phyloP scores from a whole-genome alignment of 2,113 vertebrate species.

The Sinocyclocheilus grahami region DNA sequence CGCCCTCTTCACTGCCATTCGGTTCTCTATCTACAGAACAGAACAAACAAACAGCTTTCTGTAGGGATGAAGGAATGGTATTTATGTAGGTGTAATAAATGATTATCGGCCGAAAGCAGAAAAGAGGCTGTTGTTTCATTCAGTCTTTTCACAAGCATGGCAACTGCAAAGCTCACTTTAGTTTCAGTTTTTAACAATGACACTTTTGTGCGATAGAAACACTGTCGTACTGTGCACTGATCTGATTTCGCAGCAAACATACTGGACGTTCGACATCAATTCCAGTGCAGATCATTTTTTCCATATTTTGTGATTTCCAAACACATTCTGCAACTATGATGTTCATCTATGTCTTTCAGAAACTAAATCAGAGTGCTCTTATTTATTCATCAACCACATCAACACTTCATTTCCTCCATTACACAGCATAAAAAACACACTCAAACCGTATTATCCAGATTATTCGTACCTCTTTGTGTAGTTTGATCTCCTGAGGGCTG shows the following conservation, averaged over 20 bases:
- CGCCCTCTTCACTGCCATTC: conserved; percentile 94
- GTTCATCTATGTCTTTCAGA: too few relatives aligned
- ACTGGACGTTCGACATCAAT: neutral
- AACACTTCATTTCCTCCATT: neutral
- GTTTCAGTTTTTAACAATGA: conserved; percentile 20
- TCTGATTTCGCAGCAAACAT: neutral
- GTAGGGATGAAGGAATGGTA: neutral
- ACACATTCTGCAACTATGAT: too few relatives aligned
- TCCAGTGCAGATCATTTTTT: neutral
- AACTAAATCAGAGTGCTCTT: too few relatives aligned
- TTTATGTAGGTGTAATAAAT: neutral
- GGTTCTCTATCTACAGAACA: conserved; percentile 86
- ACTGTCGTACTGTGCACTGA: neutral
- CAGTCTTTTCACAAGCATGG: neutral
- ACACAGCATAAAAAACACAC: neutral
- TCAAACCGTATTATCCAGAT: neutral
- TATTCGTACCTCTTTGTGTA: conserved; percentile 86
- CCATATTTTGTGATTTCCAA: neutral
- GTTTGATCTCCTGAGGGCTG: conserved; percentile 81
- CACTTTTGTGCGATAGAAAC: conserved; percentile 10
- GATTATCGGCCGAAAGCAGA: neutral
- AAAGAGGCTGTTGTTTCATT: neutral
- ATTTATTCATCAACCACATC: too few relatives aligned
- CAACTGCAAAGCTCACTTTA: conserved; percentile 11
- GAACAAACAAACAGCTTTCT: neutral